phyloP scores from a whole-genome alignment of 2,888 invertebrate species.

The Mythimna vitellina region DNA sequence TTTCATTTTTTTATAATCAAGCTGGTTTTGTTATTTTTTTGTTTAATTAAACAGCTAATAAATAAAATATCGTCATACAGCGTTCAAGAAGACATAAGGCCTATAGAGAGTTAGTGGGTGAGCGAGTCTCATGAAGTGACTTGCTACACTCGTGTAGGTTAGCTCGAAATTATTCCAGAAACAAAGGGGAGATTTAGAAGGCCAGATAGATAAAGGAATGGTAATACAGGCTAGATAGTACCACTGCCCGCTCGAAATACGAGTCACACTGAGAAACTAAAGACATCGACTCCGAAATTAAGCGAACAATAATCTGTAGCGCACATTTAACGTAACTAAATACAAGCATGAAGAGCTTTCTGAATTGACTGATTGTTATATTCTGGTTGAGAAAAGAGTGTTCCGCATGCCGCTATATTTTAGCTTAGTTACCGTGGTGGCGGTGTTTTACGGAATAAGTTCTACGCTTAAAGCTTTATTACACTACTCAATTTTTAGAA shows the following conservation, averaged over 20 bases:
- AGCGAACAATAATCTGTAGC: constrained; percentile 12
- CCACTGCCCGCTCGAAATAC: constrained; percentile 51
- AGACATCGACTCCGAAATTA: constrained; percentile 26
- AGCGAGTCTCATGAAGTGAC: constrained; percentile 37
- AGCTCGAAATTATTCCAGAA: constrained; percentile 58
- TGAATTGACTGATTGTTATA: constrained; percentile 7
- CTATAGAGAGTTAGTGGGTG: constrained; percentile 41
- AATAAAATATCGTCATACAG: constrained; percentile 15
- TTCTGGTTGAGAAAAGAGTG: constrained; percentile 3
- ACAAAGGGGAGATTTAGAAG: constrained; percentile 47
- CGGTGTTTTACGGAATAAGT: not conserved
- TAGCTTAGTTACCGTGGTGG: not conserved
- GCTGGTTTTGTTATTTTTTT: not conserved
- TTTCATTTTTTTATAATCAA: not conserved
- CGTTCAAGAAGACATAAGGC: constrained; percentile 23
- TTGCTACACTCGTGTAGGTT: constrained; percentile 56
- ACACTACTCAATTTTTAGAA: too few species aligned
- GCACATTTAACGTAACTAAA: constrained; percentile 19
- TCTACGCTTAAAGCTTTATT: not conserved
- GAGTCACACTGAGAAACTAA: constrained; percentile 16
- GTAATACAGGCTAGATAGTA: constrained; percentile 46
- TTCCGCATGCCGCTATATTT: constrained; percentile 12
- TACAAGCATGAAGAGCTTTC: constrained; percentile 27
- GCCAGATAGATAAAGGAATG: constrained; percentile 54
- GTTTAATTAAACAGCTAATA: constrained; percentile 17